Conservation (phyloP, 2,113 vertebrate genomes). For the Isurus oxyrinchus region DNA sequence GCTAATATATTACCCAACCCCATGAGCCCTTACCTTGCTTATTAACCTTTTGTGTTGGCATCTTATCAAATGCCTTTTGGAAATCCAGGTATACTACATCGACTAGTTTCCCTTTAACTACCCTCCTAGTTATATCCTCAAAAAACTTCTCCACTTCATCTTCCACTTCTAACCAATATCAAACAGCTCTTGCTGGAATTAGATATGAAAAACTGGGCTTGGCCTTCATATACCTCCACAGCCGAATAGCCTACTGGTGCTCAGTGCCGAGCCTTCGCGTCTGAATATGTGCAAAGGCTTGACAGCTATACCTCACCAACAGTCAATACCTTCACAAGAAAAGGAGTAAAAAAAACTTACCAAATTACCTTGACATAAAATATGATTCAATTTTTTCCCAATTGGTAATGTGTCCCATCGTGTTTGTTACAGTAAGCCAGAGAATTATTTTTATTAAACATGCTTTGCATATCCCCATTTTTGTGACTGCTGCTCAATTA, state of each 20-base stretch:
- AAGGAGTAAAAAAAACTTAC: background rate
- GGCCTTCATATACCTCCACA: too few relatives aligned
- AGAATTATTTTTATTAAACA: background rate
- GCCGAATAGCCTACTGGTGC: background rate
- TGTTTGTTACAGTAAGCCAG: background rate
- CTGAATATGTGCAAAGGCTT: background rate
- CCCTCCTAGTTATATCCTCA: too few relatives aligned
- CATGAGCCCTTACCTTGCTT: too few relatives aligned
- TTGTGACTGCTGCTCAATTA: background rate
- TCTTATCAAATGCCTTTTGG: too few relatives aligned
- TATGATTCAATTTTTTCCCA: background rate
- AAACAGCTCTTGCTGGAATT: background rate
- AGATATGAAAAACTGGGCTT: background rate
- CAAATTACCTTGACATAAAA: background rate
- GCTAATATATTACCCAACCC: too few relatives aligned
- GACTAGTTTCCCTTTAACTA: too few relatives aligned
- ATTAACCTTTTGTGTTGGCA: too few relatives aligned
- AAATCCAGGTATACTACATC: too few relatives aligned
- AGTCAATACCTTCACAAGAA: background rate
- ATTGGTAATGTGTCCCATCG: background rate
- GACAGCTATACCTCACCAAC: background rate
- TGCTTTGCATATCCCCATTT: background rate
- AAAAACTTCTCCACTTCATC: too few relatives aligned
- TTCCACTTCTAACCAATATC: background rate
- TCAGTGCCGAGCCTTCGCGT: background rate